Evolutionary conservation across 2,888 invertebrate species (phyloP).

Genomic region (Coenonympha glycerion): DNA sequence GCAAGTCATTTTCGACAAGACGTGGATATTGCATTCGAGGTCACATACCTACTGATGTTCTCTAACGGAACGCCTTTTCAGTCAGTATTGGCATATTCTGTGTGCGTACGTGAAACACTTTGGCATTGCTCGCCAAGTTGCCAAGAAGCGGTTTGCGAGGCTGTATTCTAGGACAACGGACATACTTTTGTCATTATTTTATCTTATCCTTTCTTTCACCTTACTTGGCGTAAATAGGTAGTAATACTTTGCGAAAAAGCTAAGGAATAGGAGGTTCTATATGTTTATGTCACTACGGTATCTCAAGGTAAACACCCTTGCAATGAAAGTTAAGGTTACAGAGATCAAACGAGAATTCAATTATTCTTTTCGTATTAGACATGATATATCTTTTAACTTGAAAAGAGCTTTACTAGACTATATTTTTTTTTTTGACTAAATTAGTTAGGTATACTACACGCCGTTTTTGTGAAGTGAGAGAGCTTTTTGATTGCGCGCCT

Average conservation of each 20-base stretch:
- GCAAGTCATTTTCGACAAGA: constrained; percentile 49
- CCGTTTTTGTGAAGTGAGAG: no score
- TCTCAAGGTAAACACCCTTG: not conserved
- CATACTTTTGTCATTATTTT: not conserved
- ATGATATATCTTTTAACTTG: no score
- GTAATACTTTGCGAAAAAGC: no score
- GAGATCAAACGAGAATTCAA: not conserved
- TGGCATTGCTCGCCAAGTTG: constrained; percentile 42
- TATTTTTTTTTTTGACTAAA: no score
- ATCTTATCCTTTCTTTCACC: not conserved
- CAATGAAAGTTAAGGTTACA: constrained; percentile 3
- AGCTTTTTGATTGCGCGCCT: no score
- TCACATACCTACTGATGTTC: constrained; percentile 47
- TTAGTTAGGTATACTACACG: no score
- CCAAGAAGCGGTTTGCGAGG: constrained; percentile 33
- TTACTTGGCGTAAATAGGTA: no score
- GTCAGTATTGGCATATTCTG: constrained; percentile 48
- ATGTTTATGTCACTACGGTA: not conserved
- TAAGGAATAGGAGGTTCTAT: not conserved
- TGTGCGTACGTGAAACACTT: constrained; percentile 53
- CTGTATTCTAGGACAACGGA: constrained; percentile 30
- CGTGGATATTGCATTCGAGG: constrained; percentile 39
- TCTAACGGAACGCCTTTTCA: constrained; percentile 61
- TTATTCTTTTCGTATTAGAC: no score
- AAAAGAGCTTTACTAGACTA: no score